Evolutionary conservation across 2,888 invertebrate species (phyloP), one percentile per base, ranked within the genome.

Genomic region (Blera fallax): DNA sequence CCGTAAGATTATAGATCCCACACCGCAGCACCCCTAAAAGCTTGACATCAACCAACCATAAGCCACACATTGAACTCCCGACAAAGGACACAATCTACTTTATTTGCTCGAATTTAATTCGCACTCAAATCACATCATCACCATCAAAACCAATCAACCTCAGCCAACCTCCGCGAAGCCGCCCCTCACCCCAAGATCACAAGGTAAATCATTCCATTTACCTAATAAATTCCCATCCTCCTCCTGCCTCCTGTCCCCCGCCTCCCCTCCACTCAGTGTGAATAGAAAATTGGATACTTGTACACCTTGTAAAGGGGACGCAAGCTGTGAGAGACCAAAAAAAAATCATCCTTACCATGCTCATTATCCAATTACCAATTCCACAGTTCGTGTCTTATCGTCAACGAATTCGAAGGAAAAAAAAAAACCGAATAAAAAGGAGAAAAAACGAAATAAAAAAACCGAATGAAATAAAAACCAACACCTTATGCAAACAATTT

Each of bases 281-380:
- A 81, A 85, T 67, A 60, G 70, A 72, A 77, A 72, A 82, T 72
- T 77, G 58, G 72, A 80, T 85, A 65, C 76, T 60, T 77, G 70
- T 60, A 58, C 54, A 45, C 32, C 34, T 67, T 29, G 11, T 21
- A 1, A 50, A 67, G 29, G 10, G 2, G 37, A 4, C 14, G 1
- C 24, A 40, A 37, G 37, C n/a, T 11, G 29, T 11, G 29, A 58
- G 27, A 11, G 27, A 11, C 18, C 10, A 62, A 40, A 83, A 65
- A 18, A 54, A 52, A 48, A 16, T 50, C 58, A 65, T 56, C 52
- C 64, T 40, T 45, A 67, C 65, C 80, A 52, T 62, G 65, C 85
- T 85, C 85, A 85, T 85, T 85, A 85, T 80, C 85, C 85, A 85
- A 85, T 85, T 85, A 81, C 85, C 60, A 81, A 85, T 85, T 81